A percentile compares a stretch with the other conserved stretches of the same genome.
Evolutionary conservation across 2,113 vertebrate genomes (phyloP).

Genomic region (Camelus dromedarius): DNA sequence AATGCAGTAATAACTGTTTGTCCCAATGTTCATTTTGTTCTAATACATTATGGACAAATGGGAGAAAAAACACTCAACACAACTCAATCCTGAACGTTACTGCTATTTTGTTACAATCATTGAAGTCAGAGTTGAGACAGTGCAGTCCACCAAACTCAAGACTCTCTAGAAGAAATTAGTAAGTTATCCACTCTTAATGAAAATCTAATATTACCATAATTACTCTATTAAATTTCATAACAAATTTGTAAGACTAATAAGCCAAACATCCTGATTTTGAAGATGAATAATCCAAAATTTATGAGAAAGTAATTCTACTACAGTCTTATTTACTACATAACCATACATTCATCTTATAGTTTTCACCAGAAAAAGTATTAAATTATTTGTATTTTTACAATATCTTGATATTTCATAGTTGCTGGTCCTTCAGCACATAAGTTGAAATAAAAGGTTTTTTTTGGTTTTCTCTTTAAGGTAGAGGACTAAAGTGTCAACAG

Average conservation of each 20-base stretch:
- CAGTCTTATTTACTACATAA: not conserved
- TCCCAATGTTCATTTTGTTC: not conserved
- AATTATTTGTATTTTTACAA: not conserved
- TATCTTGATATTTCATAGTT: not conserved
- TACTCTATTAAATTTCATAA: not conserved
- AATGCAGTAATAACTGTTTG: not conserved
- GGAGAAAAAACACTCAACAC: not conserved
- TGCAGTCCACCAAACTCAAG: not conserved
- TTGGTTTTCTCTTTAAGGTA: not conserved
- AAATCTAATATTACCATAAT: not conserved
- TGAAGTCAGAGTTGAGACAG: not conserved
- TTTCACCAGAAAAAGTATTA: not conserved
- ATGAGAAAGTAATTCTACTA: not conserved
- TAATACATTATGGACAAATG: not conserved
- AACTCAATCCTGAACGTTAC: not conserved
- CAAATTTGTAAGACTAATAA: not conserved
- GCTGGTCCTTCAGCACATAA: not conserved
- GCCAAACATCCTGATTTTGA: not conserved
- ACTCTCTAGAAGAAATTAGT: not conserved
- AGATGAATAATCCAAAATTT: not conserved
- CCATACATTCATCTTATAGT: not conserved
- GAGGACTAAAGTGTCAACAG: not conserved
- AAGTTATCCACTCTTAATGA: not conserved
- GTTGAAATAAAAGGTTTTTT: not conserved
- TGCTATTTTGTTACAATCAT: not conserved